Percentiles rank a stretch among this genome's conserved stretches.
Evolutionary conservation across 2,797 vertebrate species (phyloP).

Genomic region (Steatocranus sp.): DNA sequence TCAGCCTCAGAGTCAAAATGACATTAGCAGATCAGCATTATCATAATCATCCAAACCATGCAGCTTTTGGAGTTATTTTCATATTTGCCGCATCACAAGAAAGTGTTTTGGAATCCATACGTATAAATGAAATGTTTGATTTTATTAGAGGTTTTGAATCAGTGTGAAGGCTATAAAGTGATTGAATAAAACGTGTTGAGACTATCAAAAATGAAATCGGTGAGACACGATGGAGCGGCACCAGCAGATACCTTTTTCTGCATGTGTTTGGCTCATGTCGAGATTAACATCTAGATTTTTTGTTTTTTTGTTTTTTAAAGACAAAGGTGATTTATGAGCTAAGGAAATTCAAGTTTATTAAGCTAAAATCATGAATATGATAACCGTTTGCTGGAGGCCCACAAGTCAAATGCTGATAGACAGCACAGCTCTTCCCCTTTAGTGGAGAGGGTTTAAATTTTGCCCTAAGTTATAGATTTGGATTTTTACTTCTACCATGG

Average conservation of each 20-base stretch:
- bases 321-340: constrained; percentile 3
- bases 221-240: background rate
- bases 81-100: constrained; percentile 63
- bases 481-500: constrained; percentile 53
- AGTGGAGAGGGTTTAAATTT: constrained; percentile 48
- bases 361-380: constrained; percentile 42
- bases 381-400: constrained; percentile 48
- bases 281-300: background rate
- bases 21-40: constrained; percentile 72
- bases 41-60: constrained; percentile 70
- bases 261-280: background rate
- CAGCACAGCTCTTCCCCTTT: constrained; percentile 25
- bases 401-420: constrained; percentile 52
- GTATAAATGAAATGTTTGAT: constrained; percentile 45
- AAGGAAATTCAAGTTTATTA: constrained; percentile 22
- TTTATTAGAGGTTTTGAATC: constrained; percentile 49
- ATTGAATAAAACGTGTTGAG: constrained; percentile 11
- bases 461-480: constrained; percentile 68
- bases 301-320: background rate
- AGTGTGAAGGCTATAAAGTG: constrained; percentile 5
- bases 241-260: background rate
- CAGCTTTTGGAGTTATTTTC: constrained; percentile 62
- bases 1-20: constrained; percentile 66
- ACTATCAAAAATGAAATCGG: constrained; percentile 5
- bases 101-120: constrained; percentile 42